These are phyloP conservation scores for Oscheius sp. DNA, from an alignment of 2,888 invertebrate species.

Conservation along the genomic window DNA sequence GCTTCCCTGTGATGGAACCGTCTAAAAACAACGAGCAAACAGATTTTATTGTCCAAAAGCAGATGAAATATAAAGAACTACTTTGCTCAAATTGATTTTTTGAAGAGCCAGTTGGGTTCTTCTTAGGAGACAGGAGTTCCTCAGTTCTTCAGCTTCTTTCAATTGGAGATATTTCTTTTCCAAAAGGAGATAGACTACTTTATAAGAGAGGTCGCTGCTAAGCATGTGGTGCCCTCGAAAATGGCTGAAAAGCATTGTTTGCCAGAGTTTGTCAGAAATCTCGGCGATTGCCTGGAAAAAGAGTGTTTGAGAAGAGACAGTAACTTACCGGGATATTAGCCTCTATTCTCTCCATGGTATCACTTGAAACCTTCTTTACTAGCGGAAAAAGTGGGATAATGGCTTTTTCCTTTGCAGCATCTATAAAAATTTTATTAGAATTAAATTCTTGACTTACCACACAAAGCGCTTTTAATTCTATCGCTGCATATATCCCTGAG, in stretches of 20 bases:
- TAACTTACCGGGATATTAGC: neutral
- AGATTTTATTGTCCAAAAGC: too few species aligned
- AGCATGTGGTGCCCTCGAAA: neutral
- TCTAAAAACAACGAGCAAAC: too few species aligned
- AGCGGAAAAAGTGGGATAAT: neutral
- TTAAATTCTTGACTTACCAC: neutral
- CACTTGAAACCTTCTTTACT: neutral
- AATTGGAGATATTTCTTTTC: too few species aligned
- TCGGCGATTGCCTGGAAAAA: constrained; percentile 5
- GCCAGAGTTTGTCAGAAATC: neutral
- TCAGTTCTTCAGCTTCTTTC: too few species aligned
- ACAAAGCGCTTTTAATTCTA: neutral
- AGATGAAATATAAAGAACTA: too few species aligned
- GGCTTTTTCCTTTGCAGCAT: neutral
- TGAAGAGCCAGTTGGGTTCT: too few species aligned
- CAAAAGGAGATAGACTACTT: too few species aligned
- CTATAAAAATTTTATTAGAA: neutral
- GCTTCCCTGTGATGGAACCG: too few species aligned
- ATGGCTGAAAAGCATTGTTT: neutral
- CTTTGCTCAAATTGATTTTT: too few species aligned
- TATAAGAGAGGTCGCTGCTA: too few species aligned
- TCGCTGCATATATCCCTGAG: neutral
- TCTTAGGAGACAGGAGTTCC: too few species aligned
- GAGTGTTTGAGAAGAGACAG: neutral
- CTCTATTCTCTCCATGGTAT: neutral